A percentile compares a stretch with the other conserved stretches of the same genome.
phyloP scores from a whole-genome alignment of 2,888 invertebrate species.

The Balanococcus diminutus region DNA sequence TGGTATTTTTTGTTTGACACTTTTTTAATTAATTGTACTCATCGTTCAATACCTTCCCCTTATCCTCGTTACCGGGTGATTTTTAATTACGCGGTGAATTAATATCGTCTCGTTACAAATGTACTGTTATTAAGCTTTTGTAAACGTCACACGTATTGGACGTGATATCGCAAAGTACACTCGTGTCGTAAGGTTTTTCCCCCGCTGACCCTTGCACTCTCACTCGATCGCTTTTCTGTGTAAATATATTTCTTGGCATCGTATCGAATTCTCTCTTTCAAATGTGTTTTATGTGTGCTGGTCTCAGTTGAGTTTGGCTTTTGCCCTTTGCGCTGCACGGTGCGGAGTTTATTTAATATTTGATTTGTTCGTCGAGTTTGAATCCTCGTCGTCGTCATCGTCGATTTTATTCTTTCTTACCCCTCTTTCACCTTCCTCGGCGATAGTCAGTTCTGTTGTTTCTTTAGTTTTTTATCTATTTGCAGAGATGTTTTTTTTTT shows the following conservation, averaged over 20 bases:
- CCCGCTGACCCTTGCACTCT: not conserved
- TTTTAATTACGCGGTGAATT: constrained; percentile 37
- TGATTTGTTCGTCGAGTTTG: not conserved
- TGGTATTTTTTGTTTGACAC: constrained; percentile 38
- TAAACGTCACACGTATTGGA: not conserved
- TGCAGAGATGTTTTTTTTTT: not conserved
- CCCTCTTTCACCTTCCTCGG: not conserved
- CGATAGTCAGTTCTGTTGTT: not conserved
- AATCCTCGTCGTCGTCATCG: not conserved
- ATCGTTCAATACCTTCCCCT: not conserved
- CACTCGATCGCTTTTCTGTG: not conserved
- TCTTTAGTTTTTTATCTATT: not conserved
- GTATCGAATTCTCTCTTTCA: not conserved
- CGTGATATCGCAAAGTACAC: not conserved
- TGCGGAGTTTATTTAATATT: not conserved
- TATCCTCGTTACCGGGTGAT: not conserved
- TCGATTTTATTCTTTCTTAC: not conserved
- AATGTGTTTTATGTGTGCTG: not conserved
- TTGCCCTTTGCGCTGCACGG: not conserved
- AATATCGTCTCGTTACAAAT: constrained; percentile 33
- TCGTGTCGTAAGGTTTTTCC: not conserved
- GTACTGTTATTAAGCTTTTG: constrained; percentile 10
- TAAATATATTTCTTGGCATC: not conserved
- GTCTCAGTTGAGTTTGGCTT: not conserved
- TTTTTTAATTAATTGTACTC: constrained; percentile 34